These are phyloP conservation scores for Habrosyne pyritoides DNA, from an alignment of 2,888 invertebrate genomes.

Conservation along the genomic window DNA sequence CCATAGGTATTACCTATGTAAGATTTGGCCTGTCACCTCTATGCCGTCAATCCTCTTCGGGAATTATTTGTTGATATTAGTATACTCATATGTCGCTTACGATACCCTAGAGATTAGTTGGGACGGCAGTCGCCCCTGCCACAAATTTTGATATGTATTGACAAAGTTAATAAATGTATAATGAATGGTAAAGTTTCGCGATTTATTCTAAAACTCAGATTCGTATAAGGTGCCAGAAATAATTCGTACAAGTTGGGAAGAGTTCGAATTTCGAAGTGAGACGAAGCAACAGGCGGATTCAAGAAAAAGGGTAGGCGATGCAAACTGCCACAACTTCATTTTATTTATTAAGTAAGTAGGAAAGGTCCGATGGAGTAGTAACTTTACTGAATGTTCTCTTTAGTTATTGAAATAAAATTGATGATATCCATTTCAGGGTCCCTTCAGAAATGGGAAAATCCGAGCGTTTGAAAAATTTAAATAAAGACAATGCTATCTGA, in stretches of 20 bases:
- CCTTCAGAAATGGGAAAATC: too few relatives aligned
- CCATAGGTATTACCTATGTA: too few relatives aligned
- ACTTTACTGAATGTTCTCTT: background rate
- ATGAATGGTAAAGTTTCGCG: conserved; percentile 2
- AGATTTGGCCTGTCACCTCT: too few relatives aligned
- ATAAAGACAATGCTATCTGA: too few relatives aligned
- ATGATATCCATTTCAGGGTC: too few relatives aligned
- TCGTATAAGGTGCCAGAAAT: conserved; percentile 26
- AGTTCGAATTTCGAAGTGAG: conserved; percentile 36
- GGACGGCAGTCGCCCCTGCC: too few relatives aligned
- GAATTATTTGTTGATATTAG: too few relatives aligned
- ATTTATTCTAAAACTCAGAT: conserved; percentile 27
- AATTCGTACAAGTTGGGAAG: conserved; percentile 34
- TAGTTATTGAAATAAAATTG: too few relatives aligned
- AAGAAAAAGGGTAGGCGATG: conserved; percentile 3
- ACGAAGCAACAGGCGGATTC: conserved; percentile 38
- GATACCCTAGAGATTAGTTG: too few relatives aligned
- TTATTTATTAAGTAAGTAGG: conserved; percentile 8
- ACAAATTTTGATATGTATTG: too few relatives aligned
- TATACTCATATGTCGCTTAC: too few relatives aligned
- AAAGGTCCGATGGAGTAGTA: background rate
- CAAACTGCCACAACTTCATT: conserved; percentile 28
- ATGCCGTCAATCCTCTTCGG: too few relatives aligned
- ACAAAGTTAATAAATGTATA: background rate
- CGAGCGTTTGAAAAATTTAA: background rate